Conservation (phyloP, 1,140 invertebrate species). For the Tribolium castaneum region DNA sequence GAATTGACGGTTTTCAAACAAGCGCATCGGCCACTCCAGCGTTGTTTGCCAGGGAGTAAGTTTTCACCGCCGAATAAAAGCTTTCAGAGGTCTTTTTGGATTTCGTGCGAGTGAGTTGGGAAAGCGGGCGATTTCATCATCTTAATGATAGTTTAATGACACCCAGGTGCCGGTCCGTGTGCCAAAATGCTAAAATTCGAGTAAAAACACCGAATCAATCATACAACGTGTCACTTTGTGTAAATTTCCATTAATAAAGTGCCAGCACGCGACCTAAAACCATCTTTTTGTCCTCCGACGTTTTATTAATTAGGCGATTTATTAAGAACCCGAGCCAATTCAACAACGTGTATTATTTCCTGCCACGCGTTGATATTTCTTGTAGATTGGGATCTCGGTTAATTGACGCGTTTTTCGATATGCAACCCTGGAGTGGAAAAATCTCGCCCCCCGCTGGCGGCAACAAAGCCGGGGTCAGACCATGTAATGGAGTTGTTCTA, state of each 20-base stretch:
- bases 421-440: neutral
- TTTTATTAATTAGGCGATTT: slow-evolving; percentile 52
- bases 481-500: slow-evolving; percentile 55
- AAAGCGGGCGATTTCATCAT: slow-evolving; percentile 8
- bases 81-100: slow-evolving; percentile 8
- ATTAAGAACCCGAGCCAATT: slow-evolving; percentile 42
- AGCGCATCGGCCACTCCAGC: slow-evolving; percentile 20
- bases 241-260: slow-evolving; percentile 43
- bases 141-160: slow-evolving; percentile 50
- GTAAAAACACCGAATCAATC: slow-evolving; percentile 48
- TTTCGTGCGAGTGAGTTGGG: neutral
- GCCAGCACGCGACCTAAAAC: slow-evolving; percentile 32
- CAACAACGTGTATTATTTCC: neutral
- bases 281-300: slow-evolving; percentile 1
- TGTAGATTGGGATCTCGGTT: slow-evolving; percentile 28
- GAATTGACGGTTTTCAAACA: slow-evolving; percentile 32
- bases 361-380: slow-evolving; percentile 44
- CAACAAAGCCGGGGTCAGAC: slow-evolving; percentile 45
- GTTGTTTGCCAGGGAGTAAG: slow-evolving; percentile 20
- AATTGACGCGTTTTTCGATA: neutral
- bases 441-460: slow-evolving; percentile 27
- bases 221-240: slow-evolving; percentile 44
- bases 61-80: slow-evolving; percentile 36
- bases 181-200: slow-evolving; percentile 43
- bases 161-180: slow-evolving; percentile 46